Evolutionary conservation across 1,140 invertebrate species (phyloP).

Genomic region (Zaprionus kolodkinae): DNA sequence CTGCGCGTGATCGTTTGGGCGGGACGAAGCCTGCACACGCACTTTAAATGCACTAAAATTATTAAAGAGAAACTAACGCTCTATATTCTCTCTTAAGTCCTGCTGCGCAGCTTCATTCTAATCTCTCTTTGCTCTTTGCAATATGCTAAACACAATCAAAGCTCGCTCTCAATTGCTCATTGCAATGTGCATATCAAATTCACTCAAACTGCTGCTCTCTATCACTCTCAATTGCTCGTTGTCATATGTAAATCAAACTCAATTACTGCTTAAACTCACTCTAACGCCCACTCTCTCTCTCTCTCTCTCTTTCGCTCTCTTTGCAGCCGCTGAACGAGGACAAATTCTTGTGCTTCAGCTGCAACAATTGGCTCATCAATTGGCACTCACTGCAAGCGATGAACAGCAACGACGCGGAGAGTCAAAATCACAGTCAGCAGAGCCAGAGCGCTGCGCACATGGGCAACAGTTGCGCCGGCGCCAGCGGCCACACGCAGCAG

Average conservation of each 20-base stretch:
- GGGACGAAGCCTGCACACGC: slow-evolving; percentile 16
- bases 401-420: slow-evolving; percentile 80
- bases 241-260: neutral
- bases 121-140: neutral
- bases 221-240: neutral
- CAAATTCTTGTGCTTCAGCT: slow-evolving; percentile 83
- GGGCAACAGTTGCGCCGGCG: slow-evolving; percentile 61
- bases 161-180: neutral
- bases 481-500: neutral
- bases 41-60: neutral
- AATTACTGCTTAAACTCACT: too few species aligned
- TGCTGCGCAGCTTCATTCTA: neutral
- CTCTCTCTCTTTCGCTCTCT: neutral
- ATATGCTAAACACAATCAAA: too few species aligned
- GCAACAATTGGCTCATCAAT: slow-evolving; percentile 84
- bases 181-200: neutral
- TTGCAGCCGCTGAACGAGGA: slow-evolving; percentile 80
- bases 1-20: slow-evolving; percentile 14
- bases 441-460: slow-evolving; percentile 71
- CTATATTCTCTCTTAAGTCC: too few species aligned
- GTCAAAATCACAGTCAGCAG: slow-evolving; percentile 48
- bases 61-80: too few species aligned
- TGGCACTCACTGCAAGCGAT: slow-evolving; percentile 82
- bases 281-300: neutral
- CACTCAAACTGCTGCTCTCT: neutral